Evolutionary conservation across 2,113 vertebrate species (phyloP).

Genomic region (Sorex fumeus): DNA sequence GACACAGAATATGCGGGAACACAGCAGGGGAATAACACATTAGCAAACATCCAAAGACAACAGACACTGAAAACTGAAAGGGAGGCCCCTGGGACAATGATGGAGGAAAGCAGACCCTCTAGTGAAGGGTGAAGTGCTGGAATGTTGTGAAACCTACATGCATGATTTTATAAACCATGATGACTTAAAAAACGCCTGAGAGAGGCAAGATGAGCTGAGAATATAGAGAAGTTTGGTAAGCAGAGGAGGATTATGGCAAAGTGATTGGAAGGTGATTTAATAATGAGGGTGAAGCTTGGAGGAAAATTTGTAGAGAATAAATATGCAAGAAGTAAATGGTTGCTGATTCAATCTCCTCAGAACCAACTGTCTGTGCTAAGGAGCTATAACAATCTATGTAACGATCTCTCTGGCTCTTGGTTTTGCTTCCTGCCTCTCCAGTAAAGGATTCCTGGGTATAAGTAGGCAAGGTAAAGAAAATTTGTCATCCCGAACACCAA

Average conservation of each 20-base stretch:
- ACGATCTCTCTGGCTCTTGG: not conserved
- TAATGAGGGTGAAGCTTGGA: not conserved
- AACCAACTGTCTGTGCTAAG: not conserved
- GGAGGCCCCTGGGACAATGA: too few relatives aligned
- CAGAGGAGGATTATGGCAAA: not conserved
- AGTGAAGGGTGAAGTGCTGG: too few relatives aligned
- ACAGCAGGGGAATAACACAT: too few relatives aligned
- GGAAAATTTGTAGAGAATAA: slow-evolving; percentile 12
- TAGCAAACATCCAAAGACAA: too few relatives aligned
- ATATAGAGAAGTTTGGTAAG: not conserved
- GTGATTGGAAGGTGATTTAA: not conserved
- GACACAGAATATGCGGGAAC: too few relatives aligned
- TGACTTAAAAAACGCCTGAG: not conserved
- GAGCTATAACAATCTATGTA: not conserved
- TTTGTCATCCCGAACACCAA: slow-evolving; percentile 11
- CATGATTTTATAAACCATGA: too few relatives aligned
- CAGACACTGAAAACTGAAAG: too few relatives aligned
- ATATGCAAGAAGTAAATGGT: not conserved
- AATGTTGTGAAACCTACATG: too few relatives aligned
- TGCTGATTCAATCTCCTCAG: not conserved
- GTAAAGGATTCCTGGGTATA: not conserved
- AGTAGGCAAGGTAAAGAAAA: not conserved
- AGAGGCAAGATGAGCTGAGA: not conserved
- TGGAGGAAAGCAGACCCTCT: too few relatives aligned
- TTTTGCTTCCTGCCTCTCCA: not conserved